Base-by-base conservation (phyloP, 2,797 vertebrate genomes). In the Chiroxiphia lanceolata region DNA sequence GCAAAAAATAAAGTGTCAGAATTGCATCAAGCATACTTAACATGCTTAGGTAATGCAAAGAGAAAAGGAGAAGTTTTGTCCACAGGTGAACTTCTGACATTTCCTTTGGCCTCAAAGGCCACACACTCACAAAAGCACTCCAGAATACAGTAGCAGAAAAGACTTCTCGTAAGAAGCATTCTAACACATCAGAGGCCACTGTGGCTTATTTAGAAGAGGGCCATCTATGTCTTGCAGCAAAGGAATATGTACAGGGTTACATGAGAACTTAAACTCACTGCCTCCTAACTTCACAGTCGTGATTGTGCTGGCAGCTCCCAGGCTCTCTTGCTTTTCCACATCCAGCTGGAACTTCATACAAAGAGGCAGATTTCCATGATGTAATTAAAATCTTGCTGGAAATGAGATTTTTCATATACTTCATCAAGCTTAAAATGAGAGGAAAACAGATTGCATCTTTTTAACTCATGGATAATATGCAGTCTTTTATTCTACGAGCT, bases 361-460 rank as follows among this genome's bases (percentile, higher is more conserved):
- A 85, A 85, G 50, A 85, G 40, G 6, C 12, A 79, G 27, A 79
- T 88, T 83, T 94, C 68, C 47, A 70, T 45, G 33, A 76, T 34
- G 40, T 70, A 91, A 94, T 87, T 92, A 92, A 93, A 94, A 69
- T 88, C 54, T 89, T 93, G 13, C 72, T 83, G 54, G 40, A 93
- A 90, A 86, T 25, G 1, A 81, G 29, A 65, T 81, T 92, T 94
- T 94, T 86, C 69, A 87, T 59, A 16, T 86, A 82, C 18, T 91
- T 81, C 27, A 29, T 75, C 70, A 78, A 78, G 15, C 25, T 88
- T 65, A 83, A 93, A 92, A 88, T 44, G 40, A 86, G 36, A 85
- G 8, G 5, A 34, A 87, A 93, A 81, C 18, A 64, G 53, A 36
- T 23, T 65, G n/a, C 45, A 38, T 40, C 11, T 26, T 90, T 89